Evolutionary conservation across 2,888 invertebrate species (phyloP), one percentile per base, ranked within the genome.

Genomic region (Drosophila tanythrix): DNA sequence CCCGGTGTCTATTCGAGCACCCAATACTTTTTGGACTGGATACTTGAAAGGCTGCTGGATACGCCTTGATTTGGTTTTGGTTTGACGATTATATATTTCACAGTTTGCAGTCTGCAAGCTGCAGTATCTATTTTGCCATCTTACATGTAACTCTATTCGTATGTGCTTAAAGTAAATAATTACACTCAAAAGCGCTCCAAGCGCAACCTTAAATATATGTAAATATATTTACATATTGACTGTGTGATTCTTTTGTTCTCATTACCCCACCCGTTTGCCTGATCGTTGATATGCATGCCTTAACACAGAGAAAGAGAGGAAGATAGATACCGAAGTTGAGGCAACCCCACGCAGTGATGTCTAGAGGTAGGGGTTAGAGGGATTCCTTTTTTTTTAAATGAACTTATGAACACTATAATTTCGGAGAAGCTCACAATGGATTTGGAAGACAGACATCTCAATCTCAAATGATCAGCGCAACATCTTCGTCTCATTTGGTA

Each of bases 1-100:
- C 96, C 25, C 0, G 95, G 95, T 2, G 95, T 96, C 10, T 96
- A 96, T 86, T 93, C 95, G 0, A 93, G 95, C 77, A 94, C 95
- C 0, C 94, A 95, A 5, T 88, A 93, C 59, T 96, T 95, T 81
- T 84, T 95, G 10, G 94, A 95, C 76, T 96, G 96, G 96, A 95
- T 96, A 68, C 75, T 90, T 64, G 77, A 92, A 81, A 93, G 81
- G 76, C 64, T 93, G n/a, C 86, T 89, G 29, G 66, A 92, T 64
- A 91, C 92, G 15, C 55, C 74, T 1, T 87, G 33, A 74, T 46
- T 40, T 6, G 38, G 29, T 2, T 36, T 10, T 18, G 2, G 11
- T 21, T 43, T 43, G 2, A n/a, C 29, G 29, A 58, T 27, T 48
- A 27, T 38, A 25, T 29, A 46, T 18, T 61, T 38, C 25, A 5